Conservation (phyloP, 2,113 vertebrate species). For the Trinectes maculatus region DNA sequence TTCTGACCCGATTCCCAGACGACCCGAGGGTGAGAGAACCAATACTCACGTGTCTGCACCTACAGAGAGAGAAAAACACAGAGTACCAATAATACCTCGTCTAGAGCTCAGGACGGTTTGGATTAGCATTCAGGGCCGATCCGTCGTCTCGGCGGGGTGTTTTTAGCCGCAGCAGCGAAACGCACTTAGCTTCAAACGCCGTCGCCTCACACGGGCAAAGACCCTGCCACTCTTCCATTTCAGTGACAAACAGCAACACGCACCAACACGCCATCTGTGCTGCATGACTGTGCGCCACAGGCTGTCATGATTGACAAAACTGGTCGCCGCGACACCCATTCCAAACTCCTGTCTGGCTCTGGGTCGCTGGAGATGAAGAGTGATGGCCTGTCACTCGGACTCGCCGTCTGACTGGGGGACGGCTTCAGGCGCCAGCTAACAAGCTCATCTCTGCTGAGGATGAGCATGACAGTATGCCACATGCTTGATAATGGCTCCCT, state of each 20-base stretch:
- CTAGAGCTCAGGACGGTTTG: not conserved
- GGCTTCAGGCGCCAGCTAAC: constrained; percentile 54
- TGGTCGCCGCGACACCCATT: constrained; percentile 66
- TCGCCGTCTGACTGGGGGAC: constrained; percentile 57
- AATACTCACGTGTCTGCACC: no score
- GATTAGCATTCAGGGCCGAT: not conserved
- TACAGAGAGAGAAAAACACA: no score
- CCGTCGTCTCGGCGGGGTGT: constrained; percentile 6
- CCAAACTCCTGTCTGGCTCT: constrained; percentile 65
- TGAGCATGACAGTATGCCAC: constrained; percentile 69
- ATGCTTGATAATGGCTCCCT: constrained; percentile 69
- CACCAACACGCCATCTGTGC: constrained; percentile 73
- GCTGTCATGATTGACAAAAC: constrained; percentile 78
- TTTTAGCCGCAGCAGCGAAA: not conserved
- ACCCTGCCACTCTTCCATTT: constrained; percentile 59
- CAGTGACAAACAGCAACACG: constrained; percentile 67
- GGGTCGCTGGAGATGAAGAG: constrained; percentile 75
- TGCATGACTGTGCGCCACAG: constrained; percentile 62
- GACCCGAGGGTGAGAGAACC: not conserved
- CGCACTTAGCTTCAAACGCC: constrained; percentile 21
- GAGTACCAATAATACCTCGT: not conserved
- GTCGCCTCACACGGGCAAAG: constrained; percentile 30
- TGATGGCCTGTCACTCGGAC: constrained; percentile 75
- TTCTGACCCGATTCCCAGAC: no score
- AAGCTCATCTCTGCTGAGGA: constrained; percentile 61